Evolutionary conservation across 2,888 invertebrate species (phyloP), one percentile per base, ranked within the genome.

Genomic region (Phasia obesa): DNA sequence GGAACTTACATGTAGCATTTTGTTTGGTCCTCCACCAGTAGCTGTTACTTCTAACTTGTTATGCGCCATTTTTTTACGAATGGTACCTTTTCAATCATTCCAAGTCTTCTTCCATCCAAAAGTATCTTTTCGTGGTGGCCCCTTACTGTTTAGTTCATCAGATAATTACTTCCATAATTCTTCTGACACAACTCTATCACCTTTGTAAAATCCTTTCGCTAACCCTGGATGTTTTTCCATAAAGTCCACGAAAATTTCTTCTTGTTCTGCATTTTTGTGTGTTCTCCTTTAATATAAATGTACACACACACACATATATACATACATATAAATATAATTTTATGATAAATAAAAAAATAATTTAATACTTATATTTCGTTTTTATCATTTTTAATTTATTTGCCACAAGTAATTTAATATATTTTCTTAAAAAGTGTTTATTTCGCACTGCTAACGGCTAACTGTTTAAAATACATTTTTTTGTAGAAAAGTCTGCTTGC

Each of bases 251-350:
- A 53, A 21, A 53, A 23, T 23, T 23, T 53, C 25, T 53, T 53
- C 53, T 23, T 25, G 21, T 21, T 15, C 23, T 53, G 23, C 7
- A 53, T 53, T 53, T 13, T 53, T 53, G 53, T 53, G 15, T 53
- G 11, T 53, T 23, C 53, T 25, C 53, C 53, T 53, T 53, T 15
- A 53, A 53, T 23, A 23, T 23, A 15, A 15, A 53, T 53, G 53
- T 35, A 35, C 11, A 35, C 11, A 35, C 11, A 35, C 35, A 35
- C 27, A 27, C 27, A 27, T 35, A 35, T 11, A 35, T 11, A 35
- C 11, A 35, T 7, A 27, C 6, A 27, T 27, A 27, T 6, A 27
- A 3, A 27, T 6, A 27, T 27, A 27, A 5, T 27, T 27, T 3
- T 27, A 27, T 27, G 6, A 5, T 5, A 3, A 27, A 27, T 27